Base-by-base conservation (phyloP, 1,140 invertebrate genomes). In the Drosophila pandora region DNA sequence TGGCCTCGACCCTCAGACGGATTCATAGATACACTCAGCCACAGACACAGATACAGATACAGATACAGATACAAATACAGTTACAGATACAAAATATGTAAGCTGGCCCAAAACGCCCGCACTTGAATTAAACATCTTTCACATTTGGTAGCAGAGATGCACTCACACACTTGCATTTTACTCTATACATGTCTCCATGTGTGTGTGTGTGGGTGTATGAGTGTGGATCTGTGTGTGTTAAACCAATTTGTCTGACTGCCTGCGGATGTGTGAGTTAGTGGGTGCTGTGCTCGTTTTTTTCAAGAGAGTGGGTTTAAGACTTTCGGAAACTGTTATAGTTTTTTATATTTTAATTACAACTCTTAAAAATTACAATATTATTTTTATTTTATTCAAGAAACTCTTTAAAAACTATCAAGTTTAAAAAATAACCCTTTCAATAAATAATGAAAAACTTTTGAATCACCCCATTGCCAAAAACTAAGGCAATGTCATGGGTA, bases 181-280 rank as follows among this genome's bases (percentile, higher is more conserved):
- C 52, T 50, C 70, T 60, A 59, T 59, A 78, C 25, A 60, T 28
- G 32, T 12, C 22, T 7, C 41, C 9, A 49, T 37, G 22, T 7
- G 13, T 47, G 9, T 61, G 30, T 9, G 41, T 6, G 22, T 7
- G 13, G 41, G 9, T 61, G 30, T 9, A 17, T 6, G 3, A 6
- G 5, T 43, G 1, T 45, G 17, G 22, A 8, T 30, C 22, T 63
- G 50, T 68, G 60, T 84, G 76, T 74, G 78, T 71, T 85, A 81
- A 85, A 87, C 81, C 82, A 81, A 85, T 85, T 85, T 87, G 81
- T 85, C 77, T 85, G 81, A 57, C 82, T 78, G 73, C 55, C 74
- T 73, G 68, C 57, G 54, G 68, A 13, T 65, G 63, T 57, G 25
- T 57, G 28, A 32, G 50, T 60, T 43, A 12, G 49, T 71, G 37